Base-by-base conservation (phyloP, 2,113 vertebrate genomes). In the Aegithalos caudatus region DNA sequence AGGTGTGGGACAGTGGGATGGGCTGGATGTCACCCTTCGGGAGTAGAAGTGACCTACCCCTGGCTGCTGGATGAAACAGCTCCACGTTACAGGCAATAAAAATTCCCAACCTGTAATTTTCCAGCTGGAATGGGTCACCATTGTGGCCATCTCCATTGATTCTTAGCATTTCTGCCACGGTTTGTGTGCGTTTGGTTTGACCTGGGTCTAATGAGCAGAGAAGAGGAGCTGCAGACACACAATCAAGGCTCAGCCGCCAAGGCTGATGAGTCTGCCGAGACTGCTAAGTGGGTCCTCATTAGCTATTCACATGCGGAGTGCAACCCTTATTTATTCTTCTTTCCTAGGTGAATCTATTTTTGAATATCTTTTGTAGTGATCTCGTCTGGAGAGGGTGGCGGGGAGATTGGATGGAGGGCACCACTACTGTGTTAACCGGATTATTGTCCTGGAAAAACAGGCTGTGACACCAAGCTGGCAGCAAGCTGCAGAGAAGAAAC, bases 251-350 rank as follows among this genome's bases (percentile, higher is more conserved):
- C 86, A 79, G 74, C 77, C 6, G 33, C 89, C 50, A 37, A 29
- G 80, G 90, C 93, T 95, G 95, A 97, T 97, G 95, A 96, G 91
- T 95, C 90, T 88, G 84, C 93, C 10, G 13, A 88, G 95, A 90
- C 94, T 93, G 85, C 80, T 89, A 84, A 97, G 92, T 90, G 86
- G 83, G 60, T 95, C 93, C 85, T 97, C 95, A 90, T 96, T 94
- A 92, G 78, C 72, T 89, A 91, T 77, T 97, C 88, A 92, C 88
- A 72, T 3, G 44, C n/a, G 8, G 73, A 73, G 90, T 95, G 71
- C 86, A 44, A 11, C 35, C 44, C 83, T 94, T 91, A 86, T 95
- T 95, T 96, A 78, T 72, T 81, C 91, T 77, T 86, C 92, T 62
- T 58, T 64, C 58, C 89, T 77, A 94, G 71, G 82, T 81, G 90